Evolutionary conservation across 2,797 vertebrate genomes (phyloP), one percentile per base, ranked within the genome.

Genomic region (Agapornis canus): DNA sequence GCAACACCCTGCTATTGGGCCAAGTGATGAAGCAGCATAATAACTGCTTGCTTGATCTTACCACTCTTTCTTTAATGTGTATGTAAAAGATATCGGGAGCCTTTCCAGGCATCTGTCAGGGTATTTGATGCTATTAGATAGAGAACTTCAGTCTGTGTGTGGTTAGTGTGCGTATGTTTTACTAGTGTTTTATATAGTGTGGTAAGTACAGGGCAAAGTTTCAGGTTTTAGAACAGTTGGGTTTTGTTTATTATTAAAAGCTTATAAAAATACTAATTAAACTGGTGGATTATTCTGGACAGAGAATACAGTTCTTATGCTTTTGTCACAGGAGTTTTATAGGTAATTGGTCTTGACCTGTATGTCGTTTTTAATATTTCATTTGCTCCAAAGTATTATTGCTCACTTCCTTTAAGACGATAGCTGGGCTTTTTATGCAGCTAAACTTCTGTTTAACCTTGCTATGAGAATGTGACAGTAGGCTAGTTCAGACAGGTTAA

Each of bases 381-480:
- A 82, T 94, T 97, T 94, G 75, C 96, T 97, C 80, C 71, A 64
- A 89, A 97, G 72, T 95, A 93, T 97, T 96, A 95, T 94, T 96
- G 94, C 94, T 97, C 95, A 97, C 96, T 97, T 98, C 97, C 96
- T 97, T 97, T 96, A 95, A 97, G 96, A 83, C 1, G 2, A 78
- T 92, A 68, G 68, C 87, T 89, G 20, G 40, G 61, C 73, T 87
- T 89, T 95, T 90, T 60, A 84, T 89, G 94, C 97, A 95, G 97
- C 97, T 98, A 97, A 98, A 98, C 97, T 98, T 97, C 86, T 98
- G 51, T 98, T 98, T 98, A 98, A 98, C 98, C 97, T 95, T 97
- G 97, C 94, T 97, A 95, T 86, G 97, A 96, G 95, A 97, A 97
- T 97, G 97, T 98, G 96, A 95, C 97, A 97, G 77, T 92, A 96